Conservation (phyloP, 2,113 vertebrate genomes). For the Bettongia penicillata region DNA sequence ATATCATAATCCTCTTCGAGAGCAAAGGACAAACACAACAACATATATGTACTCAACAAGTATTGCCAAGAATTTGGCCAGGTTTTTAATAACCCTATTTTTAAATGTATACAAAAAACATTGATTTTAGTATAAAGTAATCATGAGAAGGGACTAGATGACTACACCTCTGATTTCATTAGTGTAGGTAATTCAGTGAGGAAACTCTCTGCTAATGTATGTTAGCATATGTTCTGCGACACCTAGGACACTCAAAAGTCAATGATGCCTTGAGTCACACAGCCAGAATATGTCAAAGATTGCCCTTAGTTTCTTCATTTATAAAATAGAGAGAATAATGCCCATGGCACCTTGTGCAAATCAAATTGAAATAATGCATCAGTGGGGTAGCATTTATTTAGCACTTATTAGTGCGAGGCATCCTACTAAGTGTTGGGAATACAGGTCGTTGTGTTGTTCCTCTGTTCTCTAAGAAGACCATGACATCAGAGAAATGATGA, state of each 20-base stretch:
- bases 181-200: neutral
- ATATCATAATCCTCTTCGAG: too few species aligned
- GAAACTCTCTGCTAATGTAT: neutral
- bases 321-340: neutral
- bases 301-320: neutral
- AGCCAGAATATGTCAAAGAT: neutral
- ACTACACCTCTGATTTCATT: neutral
- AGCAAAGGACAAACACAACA: too few species aligned
- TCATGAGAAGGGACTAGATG: neutral
- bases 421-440: neutral
- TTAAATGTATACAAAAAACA: neutral
- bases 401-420: neutral
- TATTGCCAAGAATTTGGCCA: neutral
- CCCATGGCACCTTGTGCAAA: neutral
- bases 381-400: neutral
- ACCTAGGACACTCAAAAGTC: neutral
- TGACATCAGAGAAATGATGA: too few species aligned
- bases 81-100: neutral
- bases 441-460: neutral
- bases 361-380: neutral
- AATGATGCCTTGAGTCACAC: neutral
- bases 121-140: neutral
- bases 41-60: too few species aligned
- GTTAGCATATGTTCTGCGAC: neutral
- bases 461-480: too few species aligned